Percentiles rank a stretch among this genome's conserved stretches.
phyloP scores from a whole-genome alignment of 2,113 vertebrate species.

The Orcinus orca region DNA sequence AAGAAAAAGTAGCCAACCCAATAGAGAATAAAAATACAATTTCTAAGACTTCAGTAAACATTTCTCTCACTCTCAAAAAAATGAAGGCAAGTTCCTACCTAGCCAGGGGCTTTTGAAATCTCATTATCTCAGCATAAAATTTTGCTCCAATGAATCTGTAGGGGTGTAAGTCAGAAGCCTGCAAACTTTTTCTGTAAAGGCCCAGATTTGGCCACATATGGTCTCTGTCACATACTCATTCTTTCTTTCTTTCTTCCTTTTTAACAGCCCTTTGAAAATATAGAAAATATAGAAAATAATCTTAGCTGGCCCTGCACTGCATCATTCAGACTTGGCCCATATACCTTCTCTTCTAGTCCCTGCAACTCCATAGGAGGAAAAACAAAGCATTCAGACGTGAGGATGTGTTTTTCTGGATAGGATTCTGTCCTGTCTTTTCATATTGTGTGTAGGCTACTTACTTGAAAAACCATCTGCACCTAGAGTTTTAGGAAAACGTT shows the following conservation, averaged over 20 bases:
- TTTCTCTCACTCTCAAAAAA: neutral
- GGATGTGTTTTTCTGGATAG: neutral
- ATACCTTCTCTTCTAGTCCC: neutral
- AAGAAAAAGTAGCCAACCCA: neutral
- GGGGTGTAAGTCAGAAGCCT: neutral
- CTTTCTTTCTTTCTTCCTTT: neutral
- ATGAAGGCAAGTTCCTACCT: neutral
- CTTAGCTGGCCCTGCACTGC: neutral
- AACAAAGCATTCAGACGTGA: neutral
- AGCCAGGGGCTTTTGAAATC: neutral
- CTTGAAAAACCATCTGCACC: neutral
- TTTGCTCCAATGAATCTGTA: neutral
- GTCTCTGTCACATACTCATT: neutral
- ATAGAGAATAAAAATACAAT: conserved; percentile 1
- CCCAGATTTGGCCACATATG: neutral
- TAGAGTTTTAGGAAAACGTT: neutral
- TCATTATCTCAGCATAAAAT: neutral
- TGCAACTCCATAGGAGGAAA: neutral
- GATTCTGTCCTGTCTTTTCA: neutral
- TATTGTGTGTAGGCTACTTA: neutral
- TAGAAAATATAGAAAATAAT: neutral
- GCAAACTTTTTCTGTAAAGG: neutral
- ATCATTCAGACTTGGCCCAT: neutral
- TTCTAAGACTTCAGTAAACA: neutral
- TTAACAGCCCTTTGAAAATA: neutral